Base-by-base conservation (phyloP, 2,113 vertebrate species). In the Dermatemys mawii region DNA sequence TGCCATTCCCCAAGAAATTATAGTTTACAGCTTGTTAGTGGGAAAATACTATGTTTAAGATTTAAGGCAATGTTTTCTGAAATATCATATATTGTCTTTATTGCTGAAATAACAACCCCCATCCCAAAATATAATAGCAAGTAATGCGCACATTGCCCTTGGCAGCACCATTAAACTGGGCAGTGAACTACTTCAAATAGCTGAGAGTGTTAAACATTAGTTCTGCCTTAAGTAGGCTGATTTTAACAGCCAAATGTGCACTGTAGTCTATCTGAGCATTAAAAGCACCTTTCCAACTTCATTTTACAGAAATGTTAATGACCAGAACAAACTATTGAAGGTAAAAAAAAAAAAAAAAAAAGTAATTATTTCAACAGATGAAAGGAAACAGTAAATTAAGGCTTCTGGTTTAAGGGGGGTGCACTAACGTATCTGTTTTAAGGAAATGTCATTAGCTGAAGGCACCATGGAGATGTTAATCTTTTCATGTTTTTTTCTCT, bases 351-450 rank as follows among this genome's bases (percentile, higher is more conserved):
- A 9, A 48, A 48, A 48, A 11, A 95, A 98, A 95, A 98, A 98
- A 96, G 97, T 97, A 97, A 98, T 98, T 98, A 98, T 98, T 98
- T 97, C 97, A 98, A 86, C 73, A 98, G 97, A 98, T 98, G 97
- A 98, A 99, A 98, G 97, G 96, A 97, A 98, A 98, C 96, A 98
- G 97, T 98, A 98, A 98, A 98, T 95, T 97, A 98, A 97, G 94
- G 91, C 87, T 96, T 88, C 38, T 48, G 70, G 93, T 98, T 96
- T 97, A 94, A 95, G 97, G 93, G 91, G 41, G 48, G 75, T 53
- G 90, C 38, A 7, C 87, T 93, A 96, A 96, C 86, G 87, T 97
- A 96, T 90, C 95, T 95, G 90, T 96, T 97, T 90, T 88, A 97
- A 97, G 96, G 90, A 95, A 97, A 95, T 97, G 48, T 86, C 94